These are phyloP conservation scores for Catostylus mosaicus DNA, from an alignment of 30 jellyfish, hydroid and myxozoan species.

Conservation along the genomic window DNA sequence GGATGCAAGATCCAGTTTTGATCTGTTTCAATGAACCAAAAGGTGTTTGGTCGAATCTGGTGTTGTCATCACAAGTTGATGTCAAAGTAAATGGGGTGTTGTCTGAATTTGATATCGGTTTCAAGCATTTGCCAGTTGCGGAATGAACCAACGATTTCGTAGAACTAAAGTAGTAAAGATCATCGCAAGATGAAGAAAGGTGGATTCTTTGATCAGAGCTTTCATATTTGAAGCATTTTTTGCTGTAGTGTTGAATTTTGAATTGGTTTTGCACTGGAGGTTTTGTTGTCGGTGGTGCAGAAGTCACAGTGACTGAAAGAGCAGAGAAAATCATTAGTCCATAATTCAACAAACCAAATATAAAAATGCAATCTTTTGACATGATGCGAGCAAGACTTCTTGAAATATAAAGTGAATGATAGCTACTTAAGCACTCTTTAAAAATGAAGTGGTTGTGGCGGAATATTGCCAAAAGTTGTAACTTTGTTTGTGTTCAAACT, in stretches of 20 bases:
- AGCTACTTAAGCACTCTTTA: too few species aligned
- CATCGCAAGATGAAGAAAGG: slow-evolving; percentile 46
- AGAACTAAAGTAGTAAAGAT: slow-evolving; percentile 25
- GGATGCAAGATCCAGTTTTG: slow-evolving; percentile 43
- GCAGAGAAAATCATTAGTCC: too few species aligned
- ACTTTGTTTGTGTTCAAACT: too few species aligned
- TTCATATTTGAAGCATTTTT: slow-evolving; percentile 47
- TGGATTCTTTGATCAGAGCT: slow-evolving; percentile 5
- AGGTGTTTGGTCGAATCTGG: slow-evolving; percentile 42
- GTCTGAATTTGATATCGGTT: slow-evolving; percentile 24
- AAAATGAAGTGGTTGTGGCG: too few species aligned
- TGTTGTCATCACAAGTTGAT: slow-evolving; percentile 28
- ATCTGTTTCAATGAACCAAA: slow-evolving; percentile 41
- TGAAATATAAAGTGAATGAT: too few species aligned
- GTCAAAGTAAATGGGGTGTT: not conserved
- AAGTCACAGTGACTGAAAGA: too few species aligned
- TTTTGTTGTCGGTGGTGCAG: slow-evolving; percentile 1
- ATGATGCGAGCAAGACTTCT: too few species aligned
- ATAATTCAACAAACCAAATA: too few species aligned
- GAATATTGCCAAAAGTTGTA: too few species aligned
- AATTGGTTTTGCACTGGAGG: slow-evolving; percentile 36
- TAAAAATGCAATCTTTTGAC: too few species aligned
- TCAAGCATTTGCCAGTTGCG: slow-evolving; percentile 60
- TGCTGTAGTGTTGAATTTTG: slow-evolving; percentile 43
- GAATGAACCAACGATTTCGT: slow-evolving; percentile 31